A percentile compares a stretch with the other conserved stretches of the same genome.
Evolutionary conservation across 2,888 invertebrate species (phyloP).

Genomic region (Trissoscelio sp.): DNA sequence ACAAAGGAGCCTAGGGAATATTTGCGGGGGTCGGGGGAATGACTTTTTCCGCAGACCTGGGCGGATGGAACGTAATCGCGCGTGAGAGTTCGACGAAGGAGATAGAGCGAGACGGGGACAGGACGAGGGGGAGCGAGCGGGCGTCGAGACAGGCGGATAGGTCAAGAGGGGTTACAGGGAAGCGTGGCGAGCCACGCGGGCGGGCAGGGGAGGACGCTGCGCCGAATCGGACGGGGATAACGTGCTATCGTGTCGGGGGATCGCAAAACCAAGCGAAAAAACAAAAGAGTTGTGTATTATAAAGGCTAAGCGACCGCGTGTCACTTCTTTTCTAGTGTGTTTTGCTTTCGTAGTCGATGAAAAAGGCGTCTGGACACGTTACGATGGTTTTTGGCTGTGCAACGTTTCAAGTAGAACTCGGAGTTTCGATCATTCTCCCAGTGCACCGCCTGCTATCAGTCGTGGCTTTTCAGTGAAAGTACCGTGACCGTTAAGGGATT

Average conservation of each 20-base stretch:
- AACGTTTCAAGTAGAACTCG: not conserved
- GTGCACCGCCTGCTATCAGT: not conserved
- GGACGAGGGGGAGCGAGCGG: slow-evolving; percentile 31
- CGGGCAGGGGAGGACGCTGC: slow-evolving; percentile 26
- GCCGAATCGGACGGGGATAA: slow-evolving; percentile 22
- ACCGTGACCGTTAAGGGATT: slow-evolving; percentile 8
- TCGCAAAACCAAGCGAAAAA: slow-evolving; percentile 13
- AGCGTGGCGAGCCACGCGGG: slow-evolving; percentile 32
- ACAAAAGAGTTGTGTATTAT: not conserved
- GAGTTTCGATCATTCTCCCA: not conserved
- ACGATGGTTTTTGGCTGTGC: not conserved
- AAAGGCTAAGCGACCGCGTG: slow-evolving; percentile 11
- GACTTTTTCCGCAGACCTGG: slow-evolving; percentile 48
- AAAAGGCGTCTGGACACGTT: not conserved
- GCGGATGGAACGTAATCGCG: slow-evolving; percentile 62
- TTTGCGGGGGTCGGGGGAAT: slow-evolving; percentile 32
- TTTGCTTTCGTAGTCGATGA: not conserved
- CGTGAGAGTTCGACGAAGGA: slow-evolving; percentile 59
- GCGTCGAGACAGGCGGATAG: slow-evolving; percentile 59
- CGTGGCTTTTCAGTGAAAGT: slow-evolving; percentile 21
- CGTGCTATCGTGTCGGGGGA: slow-evolving; percentile 10
- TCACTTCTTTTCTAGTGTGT: not conserved
- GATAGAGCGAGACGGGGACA: slow-evolving; percentile 31
- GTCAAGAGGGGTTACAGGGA: slow-evolving; percentile 55
- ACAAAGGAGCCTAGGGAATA: slow-evolving; percentile 45